phyloP scores from a whole-genome alignment of 1,140 invertebrate species.

The Procambarus clarkii region DNA sequence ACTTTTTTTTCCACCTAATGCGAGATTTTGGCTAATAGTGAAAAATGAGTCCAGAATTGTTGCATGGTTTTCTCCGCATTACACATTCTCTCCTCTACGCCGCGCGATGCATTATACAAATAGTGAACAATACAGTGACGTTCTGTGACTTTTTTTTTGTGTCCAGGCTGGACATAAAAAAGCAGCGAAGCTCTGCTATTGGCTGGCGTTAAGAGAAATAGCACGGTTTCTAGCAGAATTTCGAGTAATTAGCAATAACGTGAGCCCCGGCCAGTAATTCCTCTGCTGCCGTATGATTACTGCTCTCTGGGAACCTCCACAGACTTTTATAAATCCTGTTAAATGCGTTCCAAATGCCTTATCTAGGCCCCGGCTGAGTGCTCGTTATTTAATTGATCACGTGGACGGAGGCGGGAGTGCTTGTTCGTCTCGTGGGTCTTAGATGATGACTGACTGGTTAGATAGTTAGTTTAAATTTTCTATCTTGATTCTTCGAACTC shows the following conservation, averaged over 20 bases:
- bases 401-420: too few relatives aligned
- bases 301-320: neutral
- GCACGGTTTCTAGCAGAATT: conserved; percentile 47
- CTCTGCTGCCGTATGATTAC: conserved; percentile 32
- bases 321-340: neutral
- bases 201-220: conserved; percentile 52
- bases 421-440: too few relatives aligned
- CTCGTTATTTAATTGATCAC: neutral
- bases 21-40: conserved; percentile 52
- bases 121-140: conserved; percentile 49
- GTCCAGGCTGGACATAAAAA: conserved; percentile 39
- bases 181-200: conserved; percentile 37
- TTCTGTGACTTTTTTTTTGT: conserved; percentile 39
- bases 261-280: conserved; percentile 12
- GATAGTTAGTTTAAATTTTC: too few relatives aligned
- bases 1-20: conserved; percentile 44
- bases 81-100: conserved; percentile 8
- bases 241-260: conserved; percentile 34
- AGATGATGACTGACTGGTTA: too few relatives aligned
- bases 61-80: conserved; percentile 2
- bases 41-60: conserved; percentile 34
- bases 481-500: too few relatives aligned
- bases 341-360: neutral
- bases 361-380: neutral
- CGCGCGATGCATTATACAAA: conserved; percentile 54